phyloP scores from a whole-genome alignment of 2,888 invertebrate genomes.

The Archips crataeganus region DNA sequence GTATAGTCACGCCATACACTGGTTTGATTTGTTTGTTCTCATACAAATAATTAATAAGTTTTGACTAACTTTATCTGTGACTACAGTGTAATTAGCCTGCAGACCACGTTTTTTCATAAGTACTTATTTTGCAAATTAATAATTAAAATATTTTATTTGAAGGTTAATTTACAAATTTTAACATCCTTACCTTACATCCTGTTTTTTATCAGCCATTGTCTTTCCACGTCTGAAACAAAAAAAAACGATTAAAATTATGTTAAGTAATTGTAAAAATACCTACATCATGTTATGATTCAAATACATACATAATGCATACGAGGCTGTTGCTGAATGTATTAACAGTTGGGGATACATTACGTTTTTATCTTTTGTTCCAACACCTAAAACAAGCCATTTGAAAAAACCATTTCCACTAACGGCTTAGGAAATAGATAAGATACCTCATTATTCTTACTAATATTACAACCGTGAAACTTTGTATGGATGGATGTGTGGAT shows the following conservation, averaged over 20 bases:
- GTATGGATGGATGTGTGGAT: too few species aligned
- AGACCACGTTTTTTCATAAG: neutral
- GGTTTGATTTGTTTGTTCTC: neutral
- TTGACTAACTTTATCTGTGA: too few species aligned
- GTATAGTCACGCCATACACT: neutral
- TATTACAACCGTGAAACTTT: too few species aligned
- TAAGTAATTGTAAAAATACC: neutral
- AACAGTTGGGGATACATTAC: too few species aligned
- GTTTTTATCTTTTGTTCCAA: neutral
- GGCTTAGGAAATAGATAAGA: neutral
- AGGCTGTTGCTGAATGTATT: neutral
- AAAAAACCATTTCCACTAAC: neutral
- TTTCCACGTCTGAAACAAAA: conserved; percentile 67
- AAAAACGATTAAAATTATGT: neutral
- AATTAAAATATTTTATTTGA: neutral
- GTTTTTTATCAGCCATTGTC: conserved; percentile 60
- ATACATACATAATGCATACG: neutral
- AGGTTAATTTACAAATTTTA: neutral
- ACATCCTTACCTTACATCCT: conserved; percentile 48
- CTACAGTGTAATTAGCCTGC: neutral
- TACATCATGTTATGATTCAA: too few species aligned
- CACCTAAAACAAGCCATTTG: neutral
- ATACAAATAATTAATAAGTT: too few species aligned
- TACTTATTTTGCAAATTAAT: neutral
- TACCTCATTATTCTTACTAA: too few species aligned